These are phyloP conservation scores for Hemicrepidius hirtus DNA, from an alignment of 2,888 invertebrate genomes.

Conservation along the genomic window DNA sequence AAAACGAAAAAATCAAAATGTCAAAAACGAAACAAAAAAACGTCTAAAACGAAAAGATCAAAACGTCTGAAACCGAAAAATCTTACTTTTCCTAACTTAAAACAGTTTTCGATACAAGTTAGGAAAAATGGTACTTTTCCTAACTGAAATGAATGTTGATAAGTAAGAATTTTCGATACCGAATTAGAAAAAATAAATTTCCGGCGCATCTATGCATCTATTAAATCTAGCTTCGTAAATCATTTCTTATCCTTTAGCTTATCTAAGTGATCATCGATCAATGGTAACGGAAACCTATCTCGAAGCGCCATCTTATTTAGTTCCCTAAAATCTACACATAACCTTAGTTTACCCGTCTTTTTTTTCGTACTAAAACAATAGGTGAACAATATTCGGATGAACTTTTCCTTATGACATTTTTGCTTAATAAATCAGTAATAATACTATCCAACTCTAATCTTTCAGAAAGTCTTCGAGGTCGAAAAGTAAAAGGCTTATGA, in stretches of 20 bases:
- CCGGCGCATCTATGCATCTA: no score
- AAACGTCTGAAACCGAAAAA: no score
- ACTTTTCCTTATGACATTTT: constrained; percentile 32
- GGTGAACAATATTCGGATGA: constrained; percentile 24
- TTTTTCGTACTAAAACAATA: constrained; percentile 27
- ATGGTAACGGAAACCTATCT: constrained; percentile 52
- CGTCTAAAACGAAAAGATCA: no score
- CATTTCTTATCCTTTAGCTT: constrained; percentile 25
- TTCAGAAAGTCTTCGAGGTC: constrained; percentile 45
- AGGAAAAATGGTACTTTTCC: no score
- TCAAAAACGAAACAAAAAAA: no score
- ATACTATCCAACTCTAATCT: constrained; percentile 36
- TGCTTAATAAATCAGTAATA: constrained; percentile 48
- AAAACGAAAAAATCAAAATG: no score
- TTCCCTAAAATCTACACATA: constrained; percentile 37
- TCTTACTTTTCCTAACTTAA: no score
- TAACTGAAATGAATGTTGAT: no score
- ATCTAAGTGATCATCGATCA: no score
- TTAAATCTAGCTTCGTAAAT: constrained; percentile 39
- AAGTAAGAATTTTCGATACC: no score
- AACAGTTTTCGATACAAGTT: no score
- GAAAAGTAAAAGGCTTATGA: constrained; percentile 11
- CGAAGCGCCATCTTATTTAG: constrained; percentile 51
- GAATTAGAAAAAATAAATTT: no score
- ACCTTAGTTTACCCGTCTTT: neutral